A percentile compares a stretch with the other conserved stretches of the same genome.
These are phyloP conservation scores for Bhutanitis thaidina DNA, from an alignment of 2,888 invertebrate species.

Conservation along the genomic window DNA sequence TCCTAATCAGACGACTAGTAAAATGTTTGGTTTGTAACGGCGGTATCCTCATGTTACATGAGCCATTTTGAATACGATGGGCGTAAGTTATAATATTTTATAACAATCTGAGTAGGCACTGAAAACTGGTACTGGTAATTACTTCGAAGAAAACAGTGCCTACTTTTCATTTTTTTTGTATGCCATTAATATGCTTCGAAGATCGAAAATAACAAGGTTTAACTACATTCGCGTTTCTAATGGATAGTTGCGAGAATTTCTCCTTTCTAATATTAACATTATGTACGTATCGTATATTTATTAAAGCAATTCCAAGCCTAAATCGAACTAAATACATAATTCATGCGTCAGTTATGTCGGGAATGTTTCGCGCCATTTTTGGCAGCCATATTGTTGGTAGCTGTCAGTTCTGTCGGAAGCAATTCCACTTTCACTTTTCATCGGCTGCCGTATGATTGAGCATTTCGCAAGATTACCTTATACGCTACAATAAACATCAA, in stretches of 20 bases:
- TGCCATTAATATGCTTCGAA: neutral
- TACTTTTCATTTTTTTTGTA: neutral
- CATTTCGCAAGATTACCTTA: slow-evolving; percentile 27
- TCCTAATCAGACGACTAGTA: too few relatives aligned
- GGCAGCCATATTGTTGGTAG: slow-evolving; percentile 11
- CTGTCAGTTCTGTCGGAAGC: slow-evolving; percentile 18
- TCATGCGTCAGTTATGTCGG: slow-evolving; percentile 16
- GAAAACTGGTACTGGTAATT: too few relatives aligned
- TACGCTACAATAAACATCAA: slow-evolving; percentile 12
- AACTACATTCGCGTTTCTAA: neutral
- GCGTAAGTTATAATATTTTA: too few relatives aligned
- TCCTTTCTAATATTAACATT: neutral
- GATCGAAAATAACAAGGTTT: neutral
- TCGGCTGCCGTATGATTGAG: slow-evolving; percentile 23
- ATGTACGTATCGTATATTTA: neutral
- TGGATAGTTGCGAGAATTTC: slow-evolving; percentile 1
- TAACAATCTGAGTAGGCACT: too few relatives aligned
- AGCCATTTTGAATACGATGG: too few relatives aligned
- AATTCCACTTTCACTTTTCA: slow-evolving; percentile 31
- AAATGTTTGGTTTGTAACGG: too few relatives aligned
- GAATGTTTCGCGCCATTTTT: slow-evolving; percentile 17
- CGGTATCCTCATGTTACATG: too few relatives aligned
- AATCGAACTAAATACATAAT: slow-evolving; percentile 12
- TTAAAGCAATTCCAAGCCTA: neutral
- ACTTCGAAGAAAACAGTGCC: too few relatives aligned